Conservation (phyloP, 2,888 invertebrate species). For the Hololepta plana region DNA sequence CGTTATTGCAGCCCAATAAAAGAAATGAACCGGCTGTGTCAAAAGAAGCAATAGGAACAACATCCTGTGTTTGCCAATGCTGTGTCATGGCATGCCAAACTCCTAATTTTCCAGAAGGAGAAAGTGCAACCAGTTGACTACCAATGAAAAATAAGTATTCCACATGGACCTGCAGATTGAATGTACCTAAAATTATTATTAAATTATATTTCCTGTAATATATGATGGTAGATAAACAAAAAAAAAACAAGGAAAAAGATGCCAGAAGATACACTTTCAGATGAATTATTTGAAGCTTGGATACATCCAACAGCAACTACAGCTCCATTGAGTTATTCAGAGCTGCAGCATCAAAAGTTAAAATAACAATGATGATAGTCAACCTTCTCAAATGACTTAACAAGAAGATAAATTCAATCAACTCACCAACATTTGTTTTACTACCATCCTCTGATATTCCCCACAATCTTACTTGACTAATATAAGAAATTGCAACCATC, state of each 20-base stretch:
- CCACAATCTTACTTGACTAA: constrained; percentile 60
- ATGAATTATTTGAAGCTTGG: too few species aligned
- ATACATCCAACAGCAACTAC: too few species aligned
- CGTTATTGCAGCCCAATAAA: constrained; percentile 86
- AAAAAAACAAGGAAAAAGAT: too few species aligned
- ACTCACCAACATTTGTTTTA: constrained; percentile 49
- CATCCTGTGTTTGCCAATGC: constrained; percentile 96
- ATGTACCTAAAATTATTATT: constrained; percentile 64
- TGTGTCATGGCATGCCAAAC: constrained; percentile 99
- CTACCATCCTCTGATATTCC: constrained; percentile 60
- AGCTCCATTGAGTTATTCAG: too few species aligned
- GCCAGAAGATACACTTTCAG: too few species aligned
- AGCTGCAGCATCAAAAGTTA: too few species aligned
- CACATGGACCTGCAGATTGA: constrained; percentile 80
- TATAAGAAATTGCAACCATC: constrained; percentile 72
- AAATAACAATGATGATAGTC: constrained; percentile 5
- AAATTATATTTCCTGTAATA: too few species aligned
- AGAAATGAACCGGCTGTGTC: constrained; percentile 95
- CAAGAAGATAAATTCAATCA: neutral
- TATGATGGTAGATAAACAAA: too few species aligned
- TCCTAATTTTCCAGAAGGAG: constrained; percentile 82
- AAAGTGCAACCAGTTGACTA: constrained; percentile 90
- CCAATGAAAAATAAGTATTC: constrained; percentile 96
- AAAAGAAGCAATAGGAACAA: constrained; percentile 86
- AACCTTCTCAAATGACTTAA: constrained; percentile 1